phyloP scores from a whole-genome alignment of 2,113 vertebrate genomes.

The Strix uralensis region DNA sequence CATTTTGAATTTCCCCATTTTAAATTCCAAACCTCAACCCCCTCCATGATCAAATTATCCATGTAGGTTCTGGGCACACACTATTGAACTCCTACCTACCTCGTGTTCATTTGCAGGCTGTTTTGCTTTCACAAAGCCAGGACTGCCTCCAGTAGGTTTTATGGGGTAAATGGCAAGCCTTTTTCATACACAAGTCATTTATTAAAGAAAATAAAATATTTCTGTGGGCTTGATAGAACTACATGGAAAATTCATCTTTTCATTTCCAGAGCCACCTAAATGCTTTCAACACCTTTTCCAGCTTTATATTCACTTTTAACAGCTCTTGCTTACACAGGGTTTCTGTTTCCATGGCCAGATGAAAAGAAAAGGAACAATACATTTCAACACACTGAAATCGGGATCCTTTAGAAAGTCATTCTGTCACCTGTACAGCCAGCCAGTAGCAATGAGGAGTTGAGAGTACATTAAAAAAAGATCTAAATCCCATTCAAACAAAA shows the following conservation, averaged over 20 bases:
- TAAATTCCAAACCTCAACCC: not conserved
- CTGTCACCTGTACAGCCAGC: not conserved
- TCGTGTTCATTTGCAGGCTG: not conserved
- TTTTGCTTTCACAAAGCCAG: not conserved
- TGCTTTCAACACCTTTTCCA: not conserved
- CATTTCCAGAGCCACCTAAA: slow-evolving; percentile 7
- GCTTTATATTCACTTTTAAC: slow-evolving; percentile 7
- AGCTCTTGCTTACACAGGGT: slow-evolving; percentile 17
- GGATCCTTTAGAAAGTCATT: slow-evolving; percentile 18
- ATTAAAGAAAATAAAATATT: not conserved
- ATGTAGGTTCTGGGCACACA: not conserved
- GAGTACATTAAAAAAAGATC: slow-evolving; percentile 35
- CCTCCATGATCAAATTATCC: not conserved
- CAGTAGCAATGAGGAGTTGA: not conserved
- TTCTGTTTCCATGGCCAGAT: slow-evolving; percentile 16
- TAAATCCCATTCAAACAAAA: slow-evolving; percentile 52
- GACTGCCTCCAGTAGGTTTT: not conserved
- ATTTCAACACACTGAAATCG: not conserved
- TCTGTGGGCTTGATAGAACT: not conserved
- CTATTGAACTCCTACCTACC: not conserved
- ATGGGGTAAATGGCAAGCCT: not conserved
- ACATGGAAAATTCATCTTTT: not conserved
- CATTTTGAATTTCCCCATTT: not conserved
- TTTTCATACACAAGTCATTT: not conserved
- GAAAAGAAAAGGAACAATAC: slow-evolving; percentile 19